Evolutionary conservation across 2,797 vertebrate species (phyloP).

Genomic region (Buphagus erythrorhynchus): DNA sequence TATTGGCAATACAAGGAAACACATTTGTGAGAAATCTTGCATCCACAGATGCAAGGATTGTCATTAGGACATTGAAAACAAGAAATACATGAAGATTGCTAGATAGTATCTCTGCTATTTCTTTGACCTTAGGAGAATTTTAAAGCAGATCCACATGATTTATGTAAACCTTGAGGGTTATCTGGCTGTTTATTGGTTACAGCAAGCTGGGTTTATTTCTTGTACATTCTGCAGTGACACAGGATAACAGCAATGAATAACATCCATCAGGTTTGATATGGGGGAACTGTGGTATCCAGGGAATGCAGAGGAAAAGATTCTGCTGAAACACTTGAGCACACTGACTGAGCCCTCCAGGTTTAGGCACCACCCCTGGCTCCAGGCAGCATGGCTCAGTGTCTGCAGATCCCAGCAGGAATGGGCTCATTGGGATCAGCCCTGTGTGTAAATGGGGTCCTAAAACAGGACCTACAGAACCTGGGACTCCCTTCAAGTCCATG

Average conservation of each 20-base stretch:
- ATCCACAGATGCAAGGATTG: not conserved
- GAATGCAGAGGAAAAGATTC: fast-evolving
- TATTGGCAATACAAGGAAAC: not conserved
- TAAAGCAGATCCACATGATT: not conserved
- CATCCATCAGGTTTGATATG: not conserved
- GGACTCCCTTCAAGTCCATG: not conserved
- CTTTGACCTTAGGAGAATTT: not conserved
- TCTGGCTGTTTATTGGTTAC: not conserved
- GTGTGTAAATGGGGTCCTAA: not conserved
- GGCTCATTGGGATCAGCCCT: not conserved
- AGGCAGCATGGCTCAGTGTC: fast-evolving
- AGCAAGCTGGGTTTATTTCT: not conserved
- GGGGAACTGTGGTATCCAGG: not conserved
- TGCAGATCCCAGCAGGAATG: not conserved
- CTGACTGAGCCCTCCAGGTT: not conserved
- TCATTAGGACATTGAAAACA: not conserved
- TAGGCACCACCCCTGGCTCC: not conserved
- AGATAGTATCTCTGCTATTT: not conserved
- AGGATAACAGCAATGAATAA: not conserved
- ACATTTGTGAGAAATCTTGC: not conserved
- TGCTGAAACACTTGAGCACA: not conserved
- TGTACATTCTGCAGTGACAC: not conserved
- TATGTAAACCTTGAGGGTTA: not conserved
- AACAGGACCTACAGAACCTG: not conserved
- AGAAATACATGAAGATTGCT: not conserved